Evolutionary conservation across 2,797 vertebrate genomes (phyloP).

Genomic region (Carduelis carduelis): DNA sequence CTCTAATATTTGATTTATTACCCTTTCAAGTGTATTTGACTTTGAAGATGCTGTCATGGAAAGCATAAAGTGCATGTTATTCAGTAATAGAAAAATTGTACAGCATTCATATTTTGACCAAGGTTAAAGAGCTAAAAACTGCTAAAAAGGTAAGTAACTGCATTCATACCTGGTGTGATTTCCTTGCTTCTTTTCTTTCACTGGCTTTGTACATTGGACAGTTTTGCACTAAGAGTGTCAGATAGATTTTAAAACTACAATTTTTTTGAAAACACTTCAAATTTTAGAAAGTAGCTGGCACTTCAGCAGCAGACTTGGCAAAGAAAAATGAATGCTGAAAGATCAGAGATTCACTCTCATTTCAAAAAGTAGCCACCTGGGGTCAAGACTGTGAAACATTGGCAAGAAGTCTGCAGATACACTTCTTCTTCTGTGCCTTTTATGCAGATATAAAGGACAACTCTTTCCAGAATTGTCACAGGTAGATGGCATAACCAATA

Average conservation of each 20-base stretch:
- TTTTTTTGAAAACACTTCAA: neutral
- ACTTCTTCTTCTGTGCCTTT: neutral
- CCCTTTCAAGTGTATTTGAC: neutral
- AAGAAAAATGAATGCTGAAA: neutral
- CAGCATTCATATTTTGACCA: neutral
- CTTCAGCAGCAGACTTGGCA: neutral
- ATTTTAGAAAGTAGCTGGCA: neutral
- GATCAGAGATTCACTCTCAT: neutral
- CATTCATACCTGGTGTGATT: neutral
- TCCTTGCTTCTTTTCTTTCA: neutral
- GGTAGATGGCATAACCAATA: neutral
- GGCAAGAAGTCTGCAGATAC: neutral
- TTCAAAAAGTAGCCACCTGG: neutral
- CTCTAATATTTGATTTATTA: neutral
- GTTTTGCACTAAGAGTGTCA: neutral
- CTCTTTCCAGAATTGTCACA: neutral
- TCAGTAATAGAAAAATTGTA: neutral
- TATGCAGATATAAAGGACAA: neutral
- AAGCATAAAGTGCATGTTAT: neutral
- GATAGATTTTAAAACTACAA: neutral
- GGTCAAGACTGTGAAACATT: neutral
- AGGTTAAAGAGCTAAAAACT: neutral
- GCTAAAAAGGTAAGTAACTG: neutral
- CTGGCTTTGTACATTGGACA: neutral
- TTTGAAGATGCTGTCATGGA: neutral